Evolutionary conservation across 1,140 invertebrate genomes (phyloP).

Genomic region (Teleogryllus occipitalis): DNA sequence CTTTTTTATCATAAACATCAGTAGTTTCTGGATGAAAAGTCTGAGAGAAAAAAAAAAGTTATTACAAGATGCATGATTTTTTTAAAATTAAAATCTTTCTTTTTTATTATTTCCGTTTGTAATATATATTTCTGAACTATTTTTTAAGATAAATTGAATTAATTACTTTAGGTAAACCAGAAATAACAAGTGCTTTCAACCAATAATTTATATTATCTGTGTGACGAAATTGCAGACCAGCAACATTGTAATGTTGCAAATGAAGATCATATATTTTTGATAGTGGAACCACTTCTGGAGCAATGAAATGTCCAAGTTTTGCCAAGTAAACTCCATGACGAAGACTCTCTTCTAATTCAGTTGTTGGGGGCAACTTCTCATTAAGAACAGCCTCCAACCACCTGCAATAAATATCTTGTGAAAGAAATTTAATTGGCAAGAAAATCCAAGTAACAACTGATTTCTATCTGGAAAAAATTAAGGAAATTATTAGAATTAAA

Average conservation of each 20-base stretch:
- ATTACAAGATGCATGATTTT: background rate
- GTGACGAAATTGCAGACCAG: conserved; percentile 67
- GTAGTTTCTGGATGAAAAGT: conserved; percentile 82
- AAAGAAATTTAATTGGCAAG: background rate
- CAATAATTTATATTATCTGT: conserved; percentile 83
- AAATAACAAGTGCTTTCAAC: conserved; percentile 50
- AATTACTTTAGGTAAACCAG: background rate
- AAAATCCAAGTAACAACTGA: too few species aligned
- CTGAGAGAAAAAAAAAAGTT: conserved; percentile 35
- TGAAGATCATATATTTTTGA: conserved; percentile 72
- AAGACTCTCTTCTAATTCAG: conserved; percentile 68
- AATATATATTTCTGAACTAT: background rate
- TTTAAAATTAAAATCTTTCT: background rate
- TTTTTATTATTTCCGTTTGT: background rate
- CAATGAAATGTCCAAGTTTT: conserved; percentile 66
- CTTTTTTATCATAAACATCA: conserved; percentile 79
- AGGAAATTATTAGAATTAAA: too few species aligned
- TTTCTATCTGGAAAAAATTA: too few species aligned
- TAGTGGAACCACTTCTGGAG: conserved; percentile 54
- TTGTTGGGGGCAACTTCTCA: conserved; percentile 58
- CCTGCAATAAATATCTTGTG: conserved; percentile 31
- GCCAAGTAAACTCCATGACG: conserved; percentile 74
- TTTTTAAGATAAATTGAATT: background rate
- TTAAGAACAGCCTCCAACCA: conserved; percentile 71
- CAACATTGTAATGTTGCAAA: conserved; percentile 52